Evolutionary conservation across 2,113 vertebrate species (phyloP).

Genomic region (Mugil cephalus): DNA sequence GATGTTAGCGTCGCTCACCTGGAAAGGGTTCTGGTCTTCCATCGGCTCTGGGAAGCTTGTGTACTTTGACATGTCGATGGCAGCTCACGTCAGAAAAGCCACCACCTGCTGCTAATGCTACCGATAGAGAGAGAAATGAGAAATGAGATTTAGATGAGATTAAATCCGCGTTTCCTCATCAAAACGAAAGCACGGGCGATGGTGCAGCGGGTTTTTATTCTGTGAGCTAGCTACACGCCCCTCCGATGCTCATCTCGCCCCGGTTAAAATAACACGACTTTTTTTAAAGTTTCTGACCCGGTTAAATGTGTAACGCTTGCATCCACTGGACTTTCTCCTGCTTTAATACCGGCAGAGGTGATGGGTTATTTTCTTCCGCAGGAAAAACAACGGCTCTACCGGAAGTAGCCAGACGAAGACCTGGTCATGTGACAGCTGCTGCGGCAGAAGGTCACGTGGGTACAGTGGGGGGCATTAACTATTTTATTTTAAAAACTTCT

Average conservation of each 20-base stretch:
- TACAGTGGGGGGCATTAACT: neutral
- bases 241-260: conserved; percentile 41
- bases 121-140: neutral
- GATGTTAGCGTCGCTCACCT: conserved; percentile 72
- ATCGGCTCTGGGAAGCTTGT: conserved; percentile 79
- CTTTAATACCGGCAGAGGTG: too few relatives aligned
- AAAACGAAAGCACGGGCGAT: neutral
- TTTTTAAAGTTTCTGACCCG: neutral
- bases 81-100: conserved; percentile 25
- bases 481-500: too few relatives aligned
- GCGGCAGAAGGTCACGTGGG: conserved; percentile 66
- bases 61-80: conserved; percentile 78
- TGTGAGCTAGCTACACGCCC: conserved; percentile 23
- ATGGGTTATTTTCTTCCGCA: conserved; percentile 11
- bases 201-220: neutral
- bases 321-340: neutral
- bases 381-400: conserved; percentile 29
- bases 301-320: neutral
- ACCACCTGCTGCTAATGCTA: conserved; percentile 11
- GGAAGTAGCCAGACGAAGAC: conserved; percentile 51
- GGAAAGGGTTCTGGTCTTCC: conserved; percentile 84
- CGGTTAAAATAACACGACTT: neutral
- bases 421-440: conserved; percentile 79
- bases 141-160: neutral
- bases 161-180: conserved; percentile 12